A percentile compares a stretch with the other conserved stretches of the same genome.
These are phyloP conservation scores for Drosophila seguyi DNA, from an alignment of 1,140 invertebrate species.

Conservation along the genomic window DNA sequence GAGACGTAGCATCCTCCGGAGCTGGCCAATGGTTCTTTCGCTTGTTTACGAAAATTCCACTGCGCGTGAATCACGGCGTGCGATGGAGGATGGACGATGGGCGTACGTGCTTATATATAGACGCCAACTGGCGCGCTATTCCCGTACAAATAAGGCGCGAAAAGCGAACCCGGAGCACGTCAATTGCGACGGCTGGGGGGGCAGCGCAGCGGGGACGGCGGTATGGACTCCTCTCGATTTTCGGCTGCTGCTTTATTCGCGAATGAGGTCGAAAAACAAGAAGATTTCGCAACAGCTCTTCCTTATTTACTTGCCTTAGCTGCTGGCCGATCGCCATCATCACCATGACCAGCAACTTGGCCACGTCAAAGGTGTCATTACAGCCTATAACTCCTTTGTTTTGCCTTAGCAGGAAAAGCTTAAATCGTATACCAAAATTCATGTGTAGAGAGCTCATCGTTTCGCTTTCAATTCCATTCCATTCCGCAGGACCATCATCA, in stretches of 20 bases:
- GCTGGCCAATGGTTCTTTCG: constrained; percentile 16
- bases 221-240: constrained; percentile 23
- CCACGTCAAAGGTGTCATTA: constrained; percentile 30
- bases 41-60: constrained; percentile 78
- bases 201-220: constrained; percentile 6
- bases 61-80: constrained; percentile 57
- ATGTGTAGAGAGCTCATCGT: constrained; percentile 22
- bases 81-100: constrained; percentile 27
- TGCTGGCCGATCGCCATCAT: neutral
- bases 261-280: constrained; percentile 65
- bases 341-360: constrained; percentile 27
- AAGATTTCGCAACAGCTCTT: constrained; percentile 44
- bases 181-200: constrained; percentile 17
- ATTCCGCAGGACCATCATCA: constrained; percentile 12
- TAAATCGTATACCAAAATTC: constrained; percentile 27
- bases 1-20: constrained; percentile 39
- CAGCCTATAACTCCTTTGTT: constrained; percentile 11
- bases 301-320: constrained; percentile 41
- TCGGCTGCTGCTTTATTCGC: constrained; percentile 64
- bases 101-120: constrained; percentile 35
- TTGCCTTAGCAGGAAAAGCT: neutral
- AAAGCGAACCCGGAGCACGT: constrained; percentile 34
- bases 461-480: constrained; percentile 4
- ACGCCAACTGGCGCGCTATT: constrained; percentile 38
- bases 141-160: constrained; percentile 78